Conservation (phyloP, 2,888 invertebrate genomes). For the Trypoxylon attenuatum region DNA sequence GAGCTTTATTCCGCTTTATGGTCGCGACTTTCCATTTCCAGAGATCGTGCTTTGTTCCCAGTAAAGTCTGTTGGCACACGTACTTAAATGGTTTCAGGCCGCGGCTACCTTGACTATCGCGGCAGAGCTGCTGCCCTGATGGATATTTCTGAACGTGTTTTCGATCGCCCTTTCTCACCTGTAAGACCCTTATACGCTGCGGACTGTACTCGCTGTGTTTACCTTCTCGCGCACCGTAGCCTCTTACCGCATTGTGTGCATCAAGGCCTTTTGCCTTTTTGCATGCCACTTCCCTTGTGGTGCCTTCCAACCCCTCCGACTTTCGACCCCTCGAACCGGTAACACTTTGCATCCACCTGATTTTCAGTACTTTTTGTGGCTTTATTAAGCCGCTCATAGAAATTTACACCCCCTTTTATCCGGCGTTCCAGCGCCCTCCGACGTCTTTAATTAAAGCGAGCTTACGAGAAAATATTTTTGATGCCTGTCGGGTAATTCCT, state of each 20-base stretch:
- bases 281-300: background rate
- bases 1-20: slow-evolving; percentile 38
- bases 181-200: slow-evolving; percentile 15
- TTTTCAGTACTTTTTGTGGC: background rate
- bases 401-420: background rate
- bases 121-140: slow-evolving; percentile 7
- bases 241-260: slow-evolving; percentile 7
- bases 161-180: slow-evolving; percentile 26
- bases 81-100: slow-evolving; percentile 35
- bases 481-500: no score
- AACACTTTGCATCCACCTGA: background rate
- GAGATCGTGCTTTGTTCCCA: slow-evolving; percentile 29
- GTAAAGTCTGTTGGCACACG: slow-evolving; percentile 38
- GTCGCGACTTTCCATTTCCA: slow-evolving; percentile 37
- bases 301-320: no score
- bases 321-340: no score
- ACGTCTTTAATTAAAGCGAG: background rate
- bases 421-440: background rate
- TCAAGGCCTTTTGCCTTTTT: slow-evolving; percentile 14
- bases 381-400: background rate
- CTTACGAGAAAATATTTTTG: background rate
- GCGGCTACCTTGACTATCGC: slow-evolving; percentile 4
- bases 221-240: slow-evolving; percentile 38
- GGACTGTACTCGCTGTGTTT: slow-evolving; percentile 21
- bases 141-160: slow-evolving; percentile 28